Evolutionary conservation across 2,797 vertebrate species (phyloP), one percentile per base, ranked within the genome.

Genomic region (Chrosomus eos): DNA sequence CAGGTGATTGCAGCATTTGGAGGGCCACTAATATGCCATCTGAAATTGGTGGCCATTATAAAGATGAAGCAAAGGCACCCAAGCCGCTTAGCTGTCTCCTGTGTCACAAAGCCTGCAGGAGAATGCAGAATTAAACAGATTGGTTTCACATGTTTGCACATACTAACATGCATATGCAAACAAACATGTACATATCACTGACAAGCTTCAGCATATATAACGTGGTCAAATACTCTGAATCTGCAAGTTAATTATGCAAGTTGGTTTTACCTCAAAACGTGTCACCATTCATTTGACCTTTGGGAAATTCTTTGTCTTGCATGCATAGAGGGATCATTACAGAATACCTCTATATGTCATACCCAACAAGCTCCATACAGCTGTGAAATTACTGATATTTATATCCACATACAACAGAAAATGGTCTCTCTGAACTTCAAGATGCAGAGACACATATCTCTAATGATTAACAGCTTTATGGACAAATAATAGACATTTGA

Each of bases 11-110:
- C 98, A 99, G 98, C 98, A 99, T 97, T 48, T 96, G 95, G 96
- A 99, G 98, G 98, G 98, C 98, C 96, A 97, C 97, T 98, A 96
- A 97, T 97, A 95, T 97, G 97, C 98, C 97, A 97, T 97, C 96
- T 96, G 96, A 97, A 95, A 96, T 95, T 98, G 95, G 96, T 97
- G 97, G 97, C 97, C 93, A 96, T 97, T 97, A 95, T 97, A 96
- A 97, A 97, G 97, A 97, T 94, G 96, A 97, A 96, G 96, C 96
- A 88, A 99, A 98, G 97, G 97, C 97, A 98, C 97, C 96, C 96
- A 95, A 96, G 96, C 97, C 95, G 96, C 95, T 64, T 96, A 96
- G 95, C 96, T 94, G 96, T 94, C 92, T 96, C 95, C 96, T 95
- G 92, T 92, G 93, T 96, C 96, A 97, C 96, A 94, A 94, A 93